Percentiles rank a stretch among this genome's conserved stretches.
phyloP scores from a whole-genome alignment of 2,113 vertebrate genomes.

The Prolemur simus region DNA sequence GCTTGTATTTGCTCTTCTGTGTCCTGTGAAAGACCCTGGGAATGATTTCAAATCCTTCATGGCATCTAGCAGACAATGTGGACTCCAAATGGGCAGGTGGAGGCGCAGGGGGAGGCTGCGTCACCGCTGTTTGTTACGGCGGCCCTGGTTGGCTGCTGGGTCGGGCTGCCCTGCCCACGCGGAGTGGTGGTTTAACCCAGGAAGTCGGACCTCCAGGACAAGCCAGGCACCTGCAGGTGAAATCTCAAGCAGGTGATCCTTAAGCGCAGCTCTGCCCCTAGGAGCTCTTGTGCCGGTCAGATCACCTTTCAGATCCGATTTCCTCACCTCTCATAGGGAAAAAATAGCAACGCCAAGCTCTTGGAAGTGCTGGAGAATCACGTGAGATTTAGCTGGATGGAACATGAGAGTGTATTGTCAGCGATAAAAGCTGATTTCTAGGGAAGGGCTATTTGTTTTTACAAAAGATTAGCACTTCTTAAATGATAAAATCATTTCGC shows the following conservation, averaged over 20 bases:
- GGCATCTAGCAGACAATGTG: accelerated
- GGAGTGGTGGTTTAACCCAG: neutral
- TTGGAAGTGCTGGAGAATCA: neutral
- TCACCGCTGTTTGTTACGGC: accelerated
- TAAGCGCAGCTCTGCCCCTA: neutral
- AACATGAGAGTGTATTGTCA: neutral
- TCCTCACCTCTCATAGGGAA: neutral
- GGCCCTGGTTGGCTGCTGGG: neutral
- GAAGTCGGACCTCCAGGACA: neutral
- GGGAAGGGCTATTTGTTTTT: neutral
- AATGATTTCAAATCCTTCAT: too few species aligned
- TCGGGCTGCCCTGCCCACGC: neutral
- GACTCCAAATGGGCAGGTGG: neutral
- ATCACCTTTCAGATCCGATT: neutral
- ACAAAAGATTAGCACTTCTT: neutral
- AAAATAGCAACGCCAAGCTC: too few species aligned
- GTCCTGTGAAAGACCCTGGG: neutral
- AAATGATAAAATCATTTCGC: neutral
- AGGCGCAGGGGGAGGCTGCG: neutral
- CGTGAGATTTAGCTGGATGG: neutral
- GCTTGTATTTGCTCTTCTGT: neutral
- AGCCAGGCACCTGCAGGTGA: neutral
- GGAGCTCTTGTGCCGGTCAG: neutral
- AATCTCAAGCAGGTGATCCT: neutral
- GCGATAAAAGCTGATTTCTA: neutral